Base-by-base conservation (phyloP, 2,113 vertebrate genomes). In the Himantopus leucocephalus region DNA sequence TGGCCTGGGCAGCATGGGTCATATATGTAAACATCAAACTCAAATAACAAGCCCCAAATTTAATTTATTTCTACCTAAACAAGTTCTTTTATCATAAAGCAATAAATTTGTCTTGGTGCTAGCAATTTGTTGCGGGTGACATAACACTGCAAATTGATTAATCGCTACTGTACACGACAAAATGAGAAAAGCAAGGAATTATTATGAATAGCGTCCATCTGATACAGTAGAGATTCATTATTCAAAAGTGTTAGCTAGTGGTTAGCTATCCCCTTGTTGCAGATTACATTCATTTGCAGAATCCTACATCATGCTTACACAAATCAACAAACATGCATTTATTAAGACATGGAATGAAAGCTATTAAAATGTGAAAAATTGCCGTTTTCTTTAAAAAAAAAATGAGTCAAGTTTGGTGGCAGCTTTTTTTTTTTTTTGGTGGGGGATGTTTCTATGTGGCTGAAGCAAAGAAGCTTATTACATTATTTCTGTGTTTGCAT, bases 31-130 rank as follows among this genome's bases (percentile, higher is more conserved):
- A 97, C 98, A 98, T 94, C 97, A 92, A 97, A 96, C 95, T 97
- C 97, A 97, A 98, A 98, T 98, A 98, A 97, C 98, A 98, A 94
- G 95, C 97, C 97, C 98, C 96, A 98, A 98, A 98, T 98, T 98
- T 98, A 98, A 98, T 98, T 98, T 98, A 98, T 98, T 98, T 98
- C 98, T 97, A 97, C 98, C 98, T 98, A 98, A 98, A 98, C 98
- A 98, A 98, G 98, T 98, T 98, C 98, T 98, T 98, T 98, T 98
- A 98, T 98, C 98, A 98, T 98, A 98, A 98, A 98, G 98, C 98
- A 98, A 98, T 98, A 98, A 98, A 98, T 98, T 98, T 98, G 98
- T 98, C 98, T 98, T 97, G 97, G 98, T 98, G 98, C 97, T 98
- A 98, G 98, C 98, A 98, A 98, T 98, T 98, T 98, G 98, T 98